These are phyloP conservation scores for Chitala chitala DNA, from an alignment of 2,113 vertebrate genomes.

Conservation along the genomic window DNA sequence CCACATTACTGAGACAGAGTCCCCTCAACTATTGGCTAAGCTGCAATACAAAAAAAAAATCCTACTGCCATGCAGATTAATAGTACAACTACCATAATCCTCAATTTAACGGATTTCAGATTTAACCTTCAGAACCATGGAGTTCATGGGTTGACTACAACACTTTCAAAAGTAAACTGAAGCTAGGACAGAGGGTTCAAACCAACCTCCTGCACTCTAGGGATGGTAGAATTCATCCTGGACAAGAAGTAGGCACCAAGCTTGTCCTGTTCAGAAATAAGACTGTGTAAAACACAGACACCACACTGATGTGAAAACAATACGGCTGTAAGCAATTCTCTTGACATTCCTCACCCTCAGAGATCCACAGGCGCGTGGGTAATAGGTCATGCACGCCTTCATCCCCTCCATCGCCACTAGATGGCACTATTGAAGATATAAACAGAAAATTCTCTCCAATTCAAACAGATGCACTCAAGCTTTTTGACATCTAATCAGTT, in stretches of 20 bases:
- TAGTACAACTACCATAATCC: too few species aligned
- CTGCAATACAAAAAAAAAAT: not conserved
- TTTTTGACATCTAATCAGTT: not conserved
- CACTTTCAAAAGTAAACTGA: not conserved
- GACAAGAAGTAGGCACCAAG: constrained; percentile 75
- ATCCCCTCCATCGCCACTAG: constrained; percentile 78
- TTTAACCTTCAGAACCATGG: too few species aligned
- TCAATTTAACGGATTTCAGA: too few species aligned
- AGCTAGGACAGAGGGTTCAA: not conserved
- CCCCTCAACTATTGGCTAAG: too few species aligned
- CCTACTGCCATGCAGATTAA: too few species aligned
- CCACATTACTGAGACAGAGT: too few species aligned
- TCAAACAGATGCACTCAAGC: not conserved
- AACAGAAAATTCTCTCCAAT: not conserved
- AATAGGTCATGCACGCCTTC: constrained; percentile 78
- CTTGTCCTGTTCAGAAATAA: constrained; percentile 65
- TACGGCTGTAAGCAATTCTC: not conserved
- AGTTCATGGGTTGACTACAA: too few species aligned
- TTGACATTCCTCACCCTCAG: constrained; percentile 65
- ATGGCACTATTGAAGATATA: constrained; percentile 62
- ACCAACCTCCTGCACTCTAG: constrained; percentile 72
- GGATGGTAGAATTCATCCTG: constrained; percentile 69
- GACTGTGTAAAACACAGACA: not conserved
- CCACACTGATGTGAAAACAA: not conserved
- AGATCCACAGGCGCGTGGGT: constrained; percentile 80